A percentile compares a stretch with the other conserved stretches of the same genome.
Evolutionary conservation across 92 coral and sea anemone genomes (phyloP).

Genomic region (Pocillopora meandrina): DNA sequence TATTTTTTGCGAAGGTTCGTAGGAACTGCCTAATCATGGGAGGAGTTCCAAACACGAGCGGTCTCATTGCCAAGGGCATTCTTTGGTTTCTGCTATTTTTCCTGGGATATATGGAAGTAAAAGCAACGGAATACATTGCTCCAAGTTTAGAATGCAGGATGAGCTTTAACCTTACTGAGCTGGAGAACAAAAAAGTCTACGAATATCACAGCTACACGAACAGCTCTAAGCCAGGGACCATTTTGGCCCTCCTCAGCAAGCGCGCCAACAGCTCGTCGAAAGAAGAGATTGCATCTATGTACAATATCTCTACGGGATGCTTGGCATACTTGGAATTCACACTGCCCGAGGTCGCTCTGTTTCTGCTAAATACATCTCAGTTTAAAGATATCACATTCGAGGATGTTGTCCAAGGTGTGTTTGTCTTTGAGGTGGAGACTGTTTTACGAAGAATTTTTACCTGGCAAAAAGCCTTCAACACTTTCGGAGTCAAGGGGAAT

Average conservation of each 20-base stretch:
- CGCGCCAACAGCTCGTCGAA: neutral
- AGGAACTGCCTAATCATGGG: neutral
- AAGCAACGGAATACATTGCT: neutral
- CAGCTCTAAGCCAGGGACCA: slow-evolving; percentile 6
- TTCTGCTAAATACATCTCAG: slow-evolving; percentile 30
- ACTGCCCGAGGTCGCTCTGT: slow-evolving; percentile 23
- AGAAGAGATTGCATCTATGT: slow-evolving; percentile 1
- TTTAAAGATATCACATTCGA: slow-evolving; percentile 13
- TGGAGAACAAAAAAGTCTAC: slow-evolving; percentile 18
- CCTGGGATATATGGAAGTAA: neutral
- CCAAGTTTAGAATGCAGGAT: neutral
- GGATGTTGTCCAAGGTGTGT: slow-evolving; percentile 16
- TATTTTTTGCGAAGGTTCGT: neutral
- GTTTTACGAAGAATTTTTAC: neutral
- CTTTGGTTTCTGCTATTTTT: neutral
- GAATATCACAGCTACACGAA: neutral
- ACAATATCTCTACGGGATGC: neutral
- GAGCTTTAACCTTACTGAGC: neutral
- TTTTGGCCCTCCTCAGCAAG: slow-evolving; percentile 3
- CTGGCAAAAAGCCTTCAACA: no score
- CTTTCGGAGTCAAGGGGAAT: neutral
- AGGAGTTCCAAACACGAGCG: slow-evolving; percentile 8
- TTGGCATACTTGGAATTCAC: slow-evolving; percentile 29
- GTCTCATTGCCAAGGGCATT: neutral
- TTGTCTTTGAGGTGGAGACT: neutral